Evolutionary conservation across 2,113 vertebrate species (phyloP).

Genomic region (Heliornis fulica): DNA sequence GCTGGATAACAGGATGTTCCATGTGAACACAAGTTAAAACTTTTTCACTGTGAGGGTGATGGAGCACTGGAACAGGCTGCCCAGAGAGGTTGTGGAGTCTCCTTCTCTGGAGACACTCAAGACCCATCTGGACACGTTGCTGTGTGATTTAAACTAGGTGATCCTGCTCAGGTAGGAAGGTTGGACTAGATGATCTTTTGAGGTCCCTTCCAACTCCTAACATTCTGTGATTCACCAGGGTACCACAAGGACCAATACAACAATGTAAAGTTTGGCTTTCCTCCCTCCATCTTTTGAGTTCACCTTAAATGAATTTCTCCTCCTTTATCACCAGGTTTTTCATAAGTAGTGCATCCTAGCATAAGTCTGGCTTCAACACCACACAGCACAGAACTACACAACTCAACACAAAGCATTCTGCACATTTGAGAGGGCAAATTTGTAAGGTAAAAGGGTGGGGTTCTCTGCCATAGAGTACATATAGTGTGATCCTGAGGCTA

Average conservation of each 20-base stretch:
- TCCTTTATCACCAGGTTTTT: neutral
- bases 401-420: neutral
- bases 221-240: too few relatives aligned
- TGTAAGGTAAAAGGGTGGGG: neutral
- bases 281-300: neutral
- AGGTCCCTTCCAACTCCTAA: too few relatives aligned
- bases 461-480: neutral
- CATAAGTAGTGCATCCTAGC: neutral
- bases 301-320: neutral
- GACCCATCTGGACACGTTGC: too few relatives aligned
- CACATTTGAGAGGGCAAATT: neutral
- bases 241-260: neutral
- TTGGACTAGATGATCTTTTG: too few relatives aligned
- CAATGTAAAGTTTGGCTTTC: neutral
- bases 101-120: too few relatives aligned
- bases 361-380: neutral
- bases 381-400: neutral
- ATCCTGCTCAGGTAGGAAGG: too few relatives aligned
- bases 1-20: too few relatives aligned
- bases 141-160: too few relatives aligned
- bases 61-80: too few relatives aligned
- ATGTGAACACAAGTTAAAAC: too few relatives aligned
- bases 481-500: neutral
- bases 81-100: too few relatives aligned
- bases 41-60: too few relatives aligned